Percentiles rank a stretch among this genome's conserved stretches.
Evolutionary conservation across 2,113 vertebrate genomes (phyloP).

Genomic region (Cariama cristata): DNA sequence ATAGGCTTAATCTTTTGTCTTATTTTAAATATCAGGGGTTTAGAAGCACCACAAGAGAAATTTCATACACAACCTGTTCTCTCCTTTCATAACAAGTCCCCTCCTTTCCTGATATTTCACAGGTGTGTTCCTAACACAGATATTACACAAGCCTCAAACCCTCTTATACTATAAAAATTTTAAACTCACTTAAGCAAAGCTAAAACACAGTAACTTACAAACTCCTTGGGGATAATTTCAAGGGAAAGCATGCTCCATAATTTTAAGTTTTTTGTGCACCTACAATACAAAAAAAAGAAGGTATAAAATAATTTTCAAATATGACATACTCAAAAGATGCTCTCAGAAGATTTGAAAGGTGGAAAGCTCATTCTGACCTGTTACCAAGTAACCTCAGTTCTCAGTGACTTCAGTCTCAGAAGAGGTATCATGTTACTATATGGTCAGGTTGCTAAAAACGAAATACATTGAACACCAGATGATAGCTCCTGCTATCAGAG

Average conservation of each 20-base stretch:
- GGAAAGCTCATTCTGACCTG: not conserved
- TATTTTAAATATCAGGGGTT: not conserved
- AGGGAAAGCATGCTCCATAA: not conserved
- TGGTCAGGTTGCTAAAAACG: not conserved
- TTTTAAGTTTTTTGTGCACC: not conserved
- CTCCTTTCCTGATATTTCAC: not conserved
- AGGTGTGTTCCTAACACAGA: not conserved
- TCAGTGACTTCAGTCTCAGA: not conserved
- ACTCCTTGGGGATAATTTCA: not conserved
- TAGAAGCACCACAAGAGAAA: not conserved
- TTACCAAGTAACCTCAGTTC: not conserved
- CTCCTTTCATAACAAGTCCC: not conserved
- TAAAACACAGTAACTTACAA: not conserved
- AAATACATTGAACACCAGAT: not conserved
- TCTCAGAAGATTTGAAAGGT: not conserved
- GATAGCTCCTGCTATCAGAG: not conserved
- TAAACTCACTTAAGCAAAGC: not conserved
- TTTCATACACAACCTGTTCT: not conserved
- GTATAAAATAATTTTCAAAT: not conserved
- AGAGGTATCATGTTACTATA: not conserved
- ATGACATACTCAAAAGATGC: not conserved
- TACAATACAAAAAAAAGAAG: not conserved
- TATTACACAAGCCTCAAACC: not conserved
- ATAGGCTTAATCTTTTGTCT: not conserved
- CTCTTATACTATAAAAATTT: not conserved